Evolutionary conservation across 1,140 invertebrate genomes (phyloP).

Genomic region (Leptinotarsa lineolata): DNA sequence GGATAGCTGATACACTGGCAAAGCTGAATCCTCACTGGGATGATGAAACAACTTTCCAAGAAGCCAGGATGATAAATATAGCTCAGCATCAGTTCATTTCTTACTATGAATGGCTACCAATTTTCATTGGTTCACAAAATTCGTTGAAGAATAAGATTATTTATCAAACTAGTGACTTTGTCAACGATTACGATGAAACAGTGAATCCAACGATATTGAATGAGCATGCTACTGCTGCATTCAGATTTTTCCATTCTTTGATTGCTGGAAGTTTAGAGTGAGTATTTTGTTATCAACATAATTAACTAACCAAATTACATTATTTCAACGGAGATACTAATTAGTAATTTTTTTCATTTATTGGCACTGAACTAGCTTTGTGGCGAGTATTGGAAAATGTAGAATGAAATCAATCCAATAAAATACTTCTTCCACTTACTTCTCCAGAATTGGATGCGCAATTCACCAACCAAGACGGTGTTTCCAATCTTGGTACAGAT

Average conservation of each 20-base stretch:
- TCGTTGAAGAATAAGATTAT: constrained; percentile 72
- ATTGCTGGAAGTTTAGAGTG: constrained; percentile 80
- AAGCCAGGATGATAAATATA: constrained; percentile 77
- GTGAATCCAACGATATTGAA: constrained; percentile 82
- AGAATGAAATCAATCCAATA: no score
- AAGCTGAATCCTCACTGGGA: constrained; percentile 84
- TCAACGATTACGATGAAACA: constrained; percentile 83
- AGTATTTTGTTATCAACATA: constrained; percentile 48
- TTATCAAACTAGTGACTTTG: constrained; percentile 66
- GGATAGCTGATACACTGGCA: constrained; percentile 73
- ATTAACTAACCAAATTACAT: no score
- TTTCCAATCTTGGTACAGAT: no score
- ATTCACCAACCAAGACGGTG: no score
- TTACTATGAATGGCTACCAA: constrained; percentile 85
- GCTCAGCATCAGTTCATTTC: constrained; percentile 84
- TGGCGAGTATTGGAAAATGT: no score
- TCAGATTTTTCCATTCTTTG: constrained; percentile 85
- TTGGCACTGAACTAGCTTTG: no score
- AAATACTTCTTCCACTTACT: no score
- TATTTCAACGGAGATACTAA: no score
- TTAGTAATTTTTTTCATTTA: no score
- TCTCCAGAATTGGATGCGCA: no score
- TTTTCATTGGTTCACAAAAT: constrained; percentile 72
- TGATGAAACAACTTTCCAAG: constrained; percentile 86
- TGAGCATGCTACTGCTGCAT: constrained; percentile 84